Percentiles rank a stretch among this genome's conserved stretches.
phyloP scores from a whole-genome alignment of 1,140 invertebrate genomes.

The Drosophila lowei region DNA sequence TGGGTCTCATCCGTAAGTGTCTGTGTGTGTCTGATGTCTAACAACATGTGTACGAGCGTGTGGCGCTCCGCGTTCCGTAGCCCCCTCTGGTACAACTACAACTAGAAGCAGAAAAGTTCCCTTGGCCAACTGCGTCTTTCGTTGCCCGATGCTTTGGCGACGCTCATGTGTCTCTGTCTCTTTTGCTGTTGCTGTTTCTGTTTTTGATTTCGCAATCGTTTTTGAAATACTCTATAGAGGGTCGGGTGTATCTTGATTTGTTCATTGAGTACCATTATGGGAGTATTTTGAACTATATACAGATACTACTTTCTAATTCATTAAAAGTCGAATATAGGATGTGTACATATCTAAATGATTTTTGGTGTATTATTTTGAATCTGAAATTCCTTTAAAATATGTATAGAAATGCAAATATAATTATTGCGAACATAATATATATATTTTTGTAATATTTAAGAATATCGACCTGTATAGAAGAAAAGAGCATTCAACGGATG shows the following conservation, averaged over 20 bases:
- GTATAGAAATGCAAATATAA: no score
- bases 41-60: constrained; percentile 50
- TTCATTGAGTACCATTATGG: neutral
- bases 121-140: constrained; percentile 58
- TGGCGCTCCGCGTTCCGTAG: constrained; percentile 8
- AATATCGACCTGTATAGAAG: no score
- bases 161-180: constrained; percentile 38
- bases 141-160: constrained; percentile 31
- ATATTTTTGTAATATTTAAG: no score
- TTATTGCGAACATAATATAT: no score
- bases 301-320: no score
- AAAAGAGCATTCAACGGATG: constrained; percentile 16
- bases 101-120: constrained; percentile 36
- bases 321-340: no score
- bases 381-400: no score
- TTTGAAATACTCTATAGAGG: constrained; percentile 32
- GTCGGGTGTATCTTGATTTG: constrained; percentile 6
- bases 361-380: no score
- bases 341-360: no score
- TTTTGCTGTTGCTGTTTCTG: constrained; percentile 27
- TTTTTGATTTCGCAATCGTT: constrained; percentile 59
- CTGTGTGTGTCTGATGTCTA: constrained; percentile 38
- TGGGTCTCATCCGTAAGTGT: neutral
- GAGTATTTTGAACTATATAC: no score
- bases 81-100: neutral